Conservation (phyloP, 2,888 invertebrate genomes). For the Amphipoea oculea region DNA sequence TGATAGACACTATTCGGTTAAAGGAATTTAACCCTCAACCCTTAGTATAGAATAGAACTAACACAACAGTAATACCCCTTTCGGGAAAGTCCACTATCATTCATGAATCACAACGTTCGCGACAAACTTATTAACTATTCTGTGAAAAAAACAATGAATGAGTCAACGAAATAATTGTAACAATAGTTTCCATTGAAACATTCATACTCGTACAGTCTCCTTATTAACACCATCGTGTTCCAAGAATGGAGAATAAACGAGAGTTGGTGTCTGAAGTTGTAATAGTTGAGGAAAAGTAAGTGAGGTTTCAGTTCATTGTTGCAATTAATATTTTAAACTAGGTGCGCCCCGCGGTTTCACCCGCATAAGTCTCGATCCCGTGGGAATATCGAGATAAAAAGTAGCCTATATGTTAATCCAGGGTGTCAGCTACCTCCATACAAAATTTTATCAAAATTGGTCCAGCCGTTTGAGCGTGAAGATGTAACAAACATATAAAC, state of each 20-base stretch:
- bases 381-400: too few species aligned
- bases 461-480: too few species aligned
- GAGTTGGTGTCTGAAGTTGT: neutral
- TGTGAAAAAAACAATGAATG: slow-evolving; percentile 28
- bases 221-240: slow-evolving; percentile 8
- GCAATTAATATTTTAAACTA: neutral
- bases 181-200: slow-evolving; percentile 13
- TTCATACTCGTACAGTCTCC: neutral
- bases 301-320: neutral
- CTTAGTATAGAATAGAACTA: neutral
- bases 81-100: slow-evolving; percentile 25
- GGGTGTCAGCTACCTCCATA: too few species aligned
- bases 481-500: too few species aligned
- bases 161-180: slow-evolving; percentile 24
- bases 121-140: slow-evolving; percentile 27
- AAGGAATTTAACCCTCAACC: neutral
- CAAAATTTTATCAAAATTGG: too few species aligned
- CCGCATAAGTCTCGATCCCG: too few species aligned
- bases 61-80: too few species aligned
- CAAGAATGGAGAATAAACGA: slow-evolving; percentile 15
- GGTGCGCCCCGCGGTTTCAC: too few species aligned
- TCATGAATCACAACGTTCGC: slow-evolving; percentile 23
- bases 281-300: slow-evolving; percentile 1
- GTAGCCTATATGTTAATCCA: too few species aligned
- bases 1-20: neutral